Evolutionary conservation across 2,797 vertebrate genomes (phyloP), one percentile per base, ranked within the genome.

Genomic region (Vipera latastei): DNA sequence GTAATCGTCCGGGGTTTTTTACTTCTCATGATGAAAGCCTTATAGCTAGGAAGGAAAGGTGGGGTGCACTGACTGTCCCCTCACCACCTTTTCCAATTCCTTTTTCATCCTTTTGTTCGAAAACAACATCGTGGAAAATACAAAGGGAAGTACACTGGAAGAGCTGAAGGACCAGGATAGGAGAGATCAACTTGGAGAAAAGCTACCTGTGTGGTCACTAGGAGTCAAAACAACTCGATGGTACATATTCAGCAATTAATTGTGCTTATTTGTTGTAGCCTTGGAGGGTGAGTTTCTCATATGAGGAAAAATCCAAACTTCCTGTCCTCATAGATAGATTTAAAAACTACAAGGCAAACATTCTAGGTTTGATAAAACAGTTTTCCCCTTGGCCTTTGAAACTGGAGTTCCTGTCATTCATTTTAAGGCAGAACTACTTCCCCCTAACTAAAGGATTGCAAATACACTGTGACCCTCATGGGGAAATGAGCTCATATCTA

Each of bases 371-470:
- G 86, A 89, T 94, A 92, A 78, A 59, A 87, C 65, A 93, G 53
- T n/a, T 93, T 38, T 65, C 59, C 90, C 11, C 55, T 26, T 63
- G 91, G 60, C 28, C 53, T 95, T 95, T 94, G 78, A 91, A 91
- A 90, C 59, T 38, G 91, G 12, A 95, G 48, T 91, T 94, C 85
- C 69, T 86, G 88, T 73, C 73, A 93, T 73, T 95, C 3, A 88
- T 93, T 95, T 95, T 91, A 93, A 83, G 38, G 60, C 93, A 86
- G 78, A 0, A 5, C 86, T 93, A 48, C 93, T 93, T 73, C 44
- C 85, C 85, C 91, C 90, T 94, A 91, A 95, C 92, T 86, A 59
- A 94, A 89, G 25, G 86, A 63, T 89, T 13, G 91, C 88, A 92
- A 87, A 83, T 89, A 89, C 94, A 93, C 63, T 44, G 22, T 86